Evolutionary conservation across 2,797 vertebrate genomes (phyloP).

Genomic region (Lates japonicus): DNA sequence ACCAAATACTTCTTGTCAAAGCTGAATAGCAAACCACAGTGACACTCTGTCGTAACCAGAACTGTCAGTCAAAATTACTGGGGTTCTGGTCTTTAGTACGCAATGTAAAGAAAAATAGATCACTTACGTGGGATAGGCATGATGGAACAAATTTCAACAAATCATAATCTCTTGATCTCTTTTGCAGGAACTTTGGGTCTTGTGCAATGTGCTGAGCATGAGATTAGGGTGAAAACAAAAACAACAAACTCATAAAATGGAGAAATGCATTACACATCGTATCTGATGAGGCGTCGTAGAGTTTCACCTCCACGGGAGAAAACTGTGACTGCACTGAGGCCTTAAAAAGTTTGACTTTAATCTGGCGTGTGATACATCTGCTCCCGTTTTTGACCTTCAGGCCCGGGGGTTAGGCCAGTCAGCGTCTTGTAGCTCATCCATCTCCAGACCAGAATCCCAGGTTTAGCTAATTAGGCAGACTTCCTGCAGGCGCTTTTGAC

Average conservation of each 20-base stretch:
- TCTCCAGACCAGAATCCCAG: constrained; percentile 9
- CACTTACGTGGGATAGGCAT: not conserved
- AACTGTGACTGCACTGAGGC: constrained; percentile 34
- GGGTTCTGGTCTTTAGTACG: constrained; percentile 1
- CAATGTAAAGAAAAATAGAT: constrained; percentile 5
- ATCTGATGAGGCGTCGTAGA: constrained; percentile 8
- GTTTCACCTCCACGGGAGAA: not conserved
- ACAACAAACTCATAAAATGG: not conserved
- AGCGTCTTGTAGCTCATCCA: constrained; percentile 7
- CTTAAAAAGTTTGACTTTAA: constrained; percentile 25
- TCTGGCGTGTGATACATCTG: constrained; percentile 11
- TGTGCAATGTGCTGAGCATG: not conserved
- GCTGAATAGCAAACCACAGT: not conserved
- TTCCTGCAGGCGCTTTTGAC: constrained; percentile 49
- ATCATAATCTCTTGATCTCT: constrained; percentile 25
- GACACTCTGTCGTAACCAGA: not conserved
- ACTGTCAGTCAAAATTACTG: not conserved
- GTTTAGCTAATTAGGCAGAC: constrained; percentile 54
- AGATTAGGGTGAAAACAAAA: not conserved
- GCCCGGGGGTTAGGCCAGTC: not conserved
- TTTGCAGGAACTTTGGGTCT: constrained; percentile 7
- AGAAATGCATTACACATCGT: not conserved
- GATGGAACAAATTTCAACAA: constrained; percentile 17
- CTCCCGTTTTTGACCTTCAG: constrained; percentile 22
- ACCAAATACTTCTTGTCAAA: not conserved